Conservation (phyloP, 2,888 invertebrate species). For the Tanypteryx hageni region DNA sequence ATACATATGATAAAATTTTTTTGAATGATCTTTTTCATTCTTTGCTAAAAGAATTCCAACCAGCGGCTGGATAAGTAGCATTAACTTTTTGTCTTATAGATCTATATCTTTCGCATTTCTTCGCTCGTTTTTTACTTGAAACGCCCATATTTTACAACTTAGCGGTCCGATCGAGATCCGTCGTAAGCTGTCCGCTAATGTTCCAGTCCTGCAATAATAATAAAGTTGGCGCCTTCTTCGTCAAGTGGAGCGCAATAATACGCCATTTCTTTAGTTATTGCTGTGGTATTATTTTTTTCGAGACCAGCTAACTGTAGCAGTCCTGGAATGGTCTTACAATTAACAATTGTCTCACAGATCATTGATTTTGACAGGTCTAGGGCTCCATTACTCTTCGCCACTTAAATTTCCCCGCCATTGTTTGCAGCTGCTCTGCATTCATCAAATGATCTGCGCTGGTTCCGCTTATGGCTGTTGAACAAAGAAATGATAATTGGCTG, state of each 20-base stretch:
- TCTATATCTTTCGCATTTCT: too few relatives aligned
- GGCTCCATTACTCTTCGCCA: neutral
- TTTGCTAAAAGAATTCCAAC: too few relatives aligned
- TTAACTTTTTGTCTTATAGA: too few relatives aligned
- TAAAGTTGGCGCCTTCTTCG: neutral
- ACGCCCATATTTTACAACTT: neutral
- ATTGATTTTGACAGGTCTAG: slow-evolving; percentile 37
- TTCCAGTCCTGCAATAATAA: neutral
- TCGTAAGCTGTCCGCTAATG: neutral
- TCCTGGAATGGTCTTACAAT: slow-evolving; percentile 31
- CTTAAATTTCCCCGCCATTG: slow-evolving; percentile 9
- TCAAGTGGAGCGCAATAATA: neutral
- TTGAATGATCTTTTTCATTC: neutral
- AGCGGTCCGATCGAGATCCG: neutral
- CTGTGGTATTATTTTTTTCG: neutral
- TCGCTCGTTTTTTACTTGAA: too few relatives aligned
- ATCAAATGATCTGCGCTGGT: neutral
- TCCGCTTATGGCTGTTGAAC: neutral
- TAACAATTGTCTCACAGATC: slow-evolving; percentile 42
- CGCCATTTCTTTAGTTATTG: slow-evolving; percentile 24
- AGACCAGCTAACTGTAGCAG: neutral
- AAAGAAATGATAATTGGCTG: neutral
- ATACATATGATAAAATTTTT: neutral
- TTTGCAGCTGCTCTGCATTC: slow-evolving; percentile 30
- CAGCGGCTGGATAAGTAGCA: too few relatives aligned